These are phyloP conservation scores for Falco columbarius DNA, from an alignment of 2,797 vertebrate genomes.

Conservation along the genomic window DNA sequence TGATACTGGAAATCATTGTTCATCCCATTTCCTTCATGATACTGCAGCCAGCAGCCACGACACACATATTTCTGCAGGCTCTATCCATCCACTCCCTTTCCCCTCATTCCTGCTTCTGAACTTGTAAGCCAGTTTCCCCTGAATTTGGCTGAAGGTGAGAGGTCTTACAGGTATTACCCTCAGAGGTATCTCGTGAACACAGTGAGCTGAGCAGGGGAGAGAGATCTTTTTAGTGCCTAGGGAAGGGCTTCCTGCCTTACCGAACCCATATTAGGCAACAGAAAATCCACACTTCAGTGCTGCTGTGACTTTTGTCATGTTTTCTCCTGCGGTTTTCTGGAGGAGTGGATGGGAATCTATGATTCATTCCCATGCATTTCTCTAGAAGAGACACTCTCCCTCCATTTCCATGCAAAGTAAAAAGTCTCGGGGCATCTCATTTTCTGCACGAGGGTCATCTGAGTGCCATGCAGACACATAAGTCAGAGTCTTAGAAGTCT, in stretches of 20 bases:
- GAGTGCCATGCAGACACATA: background rate
- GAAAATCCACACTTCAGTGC: background rate
- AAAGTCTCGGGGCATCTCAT: constrained; percentile 4
- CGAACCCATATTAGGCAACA: background rate
- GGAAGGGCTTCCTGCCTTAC: background rate
- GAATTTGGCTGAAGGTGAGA: constrained; percentile 3
- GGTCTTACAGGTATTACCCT: background rate
- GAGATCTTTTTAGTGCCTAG: background rate
- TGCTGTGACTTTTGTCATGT: constrained; percentile 33
- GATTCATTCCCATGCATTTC: constrained; percentile 33
- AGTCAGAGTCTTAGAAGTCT: background rate
- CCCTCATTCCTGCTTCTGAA: background rate
- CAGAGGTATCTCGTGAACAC: background rate
- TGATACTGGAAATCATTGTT: background rate
- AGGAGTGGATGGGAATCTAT: constrained; percentile 27
- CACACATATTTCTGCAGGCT: constrained; percentile 26
- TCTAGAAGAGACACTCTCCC: background rate
- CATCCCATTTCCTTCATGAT: background rate
- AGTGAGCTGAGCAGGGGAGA: background rate
- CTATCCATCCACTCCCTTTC: background rate
- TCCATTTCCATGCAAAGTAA: constrained; percentile 39
- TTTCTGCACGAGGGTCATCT: constrained; percentile 14
- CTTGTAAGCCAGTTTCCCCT: background rate
- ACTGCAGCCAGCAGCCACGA: background rate
- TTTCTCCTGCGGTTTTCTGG: constrained; percentile 42